Base-by-base conservation (phyloP, 2,113 vertebrate genomes). In the Strigops habroptila region DNA sequence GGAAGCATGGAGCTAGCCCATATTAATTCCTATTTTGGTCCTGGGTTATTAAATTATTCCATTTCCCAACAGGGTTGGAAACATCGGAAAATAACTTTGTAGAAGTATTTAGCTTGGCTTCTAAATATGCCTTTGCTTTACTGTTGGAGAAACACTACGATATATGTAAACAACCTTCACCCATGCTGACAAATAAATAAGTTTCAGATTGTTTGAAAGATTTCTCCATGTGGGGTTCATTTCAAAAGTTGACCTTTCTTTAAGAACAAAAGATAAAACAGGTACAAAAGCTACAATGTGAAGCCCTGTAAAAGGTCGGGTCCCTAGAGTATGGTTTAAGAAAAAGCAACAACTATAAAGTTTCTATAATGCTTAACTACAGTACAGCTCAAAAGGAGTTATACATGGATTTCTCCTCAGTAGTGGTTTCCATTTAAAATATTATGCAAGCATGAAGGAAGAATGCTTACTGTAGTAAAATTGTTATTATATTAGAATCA, bases 361-460 rank as follows among this genome's bases (percentile, higher is more conserved):
- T 59, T 75, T 80, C 80, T 70, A 8, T 31, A 76, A 52, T 9
- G 3, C 30, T 74, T 89, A 69, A 43, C 37, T 74, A 33, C 3
- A 43, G 35, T 19, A 70, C 43, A 71, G 67, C 43, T 85, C 48
- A 35, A 74, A 24, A 87, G 85, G 70, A 81, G 46, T 65, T 80
- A 92, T 55, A 70, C 28, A 46, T 48, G 10, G 48, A 37, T 49
- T 78, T 53, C 35, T 84, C 78, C 48, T 39, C 27, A 64, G 59
- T 68, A 86, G 39, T 57, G 48, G 64, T 93, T 96, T 88, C 77
- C 67, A 43, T 12, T 65, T 75, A 82, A 93, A 80, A 80, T 93
- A 86, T 82, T 93, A 76, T 71, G 91, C 21, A 48, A 91, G 69
- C 65, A 88, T 73, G 75, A 95, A 92, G 48, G 33, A 93, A 88